phyloP scores from a whole-genome alignment of 2,888 invertebrate species.

The Timandra comae region DNA sequence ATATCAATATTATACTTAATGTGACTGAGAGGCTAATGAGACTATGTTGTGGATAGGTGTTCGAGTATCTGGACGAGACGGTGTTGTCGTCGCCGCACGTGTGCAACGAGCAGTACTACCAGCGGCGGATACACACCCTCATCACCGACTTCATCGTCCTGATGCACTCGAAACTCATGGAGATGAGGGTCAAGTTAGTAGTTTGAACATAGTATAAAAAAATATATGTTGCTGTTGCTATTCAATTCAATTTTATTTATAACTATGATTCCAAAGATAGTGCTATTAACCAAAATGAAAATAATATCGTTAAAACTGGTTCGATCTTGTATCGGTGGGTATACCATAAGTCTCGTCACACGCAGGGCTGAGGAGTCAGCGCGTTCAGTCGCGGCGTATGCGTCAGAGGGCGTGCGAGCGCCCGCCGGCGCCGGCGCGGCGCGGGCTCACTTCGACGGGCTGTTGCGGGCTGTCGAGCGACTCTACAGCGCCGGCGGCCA shows the following conservation, averaged over 20 bases:
- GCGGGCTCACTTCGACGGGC: constrained; percentile 84
- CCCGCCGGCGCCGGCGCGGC: constrained; percentile 79
- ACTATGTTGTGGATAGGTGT: constrained; percentile 76
- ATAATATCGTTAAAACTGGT: background rate
- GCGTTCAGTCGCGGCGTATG: constrained; percentile 84
- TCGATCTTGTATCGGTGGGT: background rate
- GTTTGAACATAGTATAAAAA: too few relatives aligned
- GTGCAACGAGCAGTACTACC: constrained; percentile 85
- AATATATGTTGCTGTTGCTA: too few relatives aligned
- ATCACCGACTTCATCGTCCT: constrained; percentile 94
- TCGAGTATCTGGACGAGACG: constrained; percentile 85
- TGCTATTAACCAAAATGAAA: too few relatives aligned
- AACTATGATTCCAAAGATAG: too few relatives aligned
- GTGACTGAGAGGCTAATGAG: too few relatives aligned
- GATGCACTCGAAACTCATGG: constrained; percentile 90
- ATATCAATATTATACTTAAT: too few relatives aligned
- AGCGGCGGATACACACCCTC: constrained; percentile 87
- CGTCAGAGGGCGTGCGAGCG: too few relatives aligned
- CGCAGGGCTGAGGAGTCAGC: constrained; percentile 91
- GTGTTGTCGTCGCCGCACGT: constrained; percentile 83
- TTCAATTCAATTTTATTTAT: too few relatives aligned
- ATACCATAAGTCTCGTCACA: background rate
- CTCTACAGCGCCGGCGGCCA: constrained; percentile 87
- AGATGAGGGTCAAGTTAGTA: constrained; percentile 74
- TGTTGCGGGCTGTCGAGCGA: constrained; percentile 86